Percentiles rank a stretch among this genome's conserved stretches.
These are phyloP conservation scores for Listronotus bonariensis DNA, from an alignment of 1,140 invertebrate species.

Conservation along the genomic window DNA sequence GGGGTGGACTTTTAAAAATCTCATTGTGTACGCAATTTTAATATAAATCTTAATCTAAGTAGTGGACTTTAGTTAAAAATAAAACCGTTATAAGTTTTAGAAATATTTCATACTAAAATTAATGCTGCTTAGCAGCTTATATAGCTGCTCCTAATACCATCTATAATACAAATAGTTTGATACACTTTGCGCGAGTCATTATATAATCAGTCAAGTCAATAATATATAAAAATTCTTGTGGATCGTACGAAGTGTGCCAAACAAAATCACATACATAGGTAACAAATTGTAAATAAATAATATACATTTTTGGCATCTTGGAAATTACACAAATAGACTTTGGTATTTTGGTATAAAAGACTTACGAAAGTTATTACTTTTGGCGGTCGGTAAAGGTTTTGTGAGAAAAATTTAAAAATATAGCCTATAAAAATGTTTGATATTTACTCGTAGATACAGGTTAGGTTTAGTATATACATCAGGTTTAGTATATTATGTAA, in stretches of 20 bases:
- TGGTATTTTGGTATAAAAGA: constrained; percentile 60
- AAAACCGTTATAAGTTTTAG: constrained; percentile 1
- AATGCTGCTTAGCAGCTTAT: constrained; percentile 15
- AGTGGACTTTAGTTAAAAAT: too few species aligned
- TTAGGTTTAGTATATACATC: not conserved
- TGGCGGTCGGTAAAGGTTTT: constrained; percentile 16
- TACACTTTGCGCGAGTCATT: constrained; percentile 37
- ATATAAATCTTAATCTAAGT: too few species aligned
- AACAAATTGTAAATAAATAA: constrained; percentile 64
- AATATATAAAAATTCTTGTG: constrained; percentile 42
- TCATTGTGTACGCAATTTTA: too few species aligned
- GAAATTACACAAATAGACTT: constrained; percentile 68
- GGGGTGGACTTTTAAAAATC: too few species aligned
- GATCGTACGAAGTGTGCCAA: constrained; percentile 43
- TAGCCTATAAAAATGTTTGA: constrained; percentile 26
- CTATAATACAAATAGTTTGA: constrained; percentile 41
- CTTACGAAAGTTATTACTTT: constrained; percentile 42
- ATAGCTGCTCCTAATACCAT: constrained; percentile 26
- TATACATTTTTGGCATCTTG: constrained; percentile 66
- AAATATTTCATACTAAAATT: constrained; percentile 17
- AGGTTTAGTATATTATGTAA: not conserved
- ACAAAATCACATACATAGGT: constrained; percentile 57
- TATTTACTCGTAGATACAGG: not conserved
- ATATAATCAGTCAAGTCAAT: constrained; percentile 43
- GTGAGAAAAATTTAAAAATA: constrained; percentile 35